Evolutionary conservation across 2,113 vertebrate species (phyloP).

Genomic region (Pseudorasbora parva): DNA sequence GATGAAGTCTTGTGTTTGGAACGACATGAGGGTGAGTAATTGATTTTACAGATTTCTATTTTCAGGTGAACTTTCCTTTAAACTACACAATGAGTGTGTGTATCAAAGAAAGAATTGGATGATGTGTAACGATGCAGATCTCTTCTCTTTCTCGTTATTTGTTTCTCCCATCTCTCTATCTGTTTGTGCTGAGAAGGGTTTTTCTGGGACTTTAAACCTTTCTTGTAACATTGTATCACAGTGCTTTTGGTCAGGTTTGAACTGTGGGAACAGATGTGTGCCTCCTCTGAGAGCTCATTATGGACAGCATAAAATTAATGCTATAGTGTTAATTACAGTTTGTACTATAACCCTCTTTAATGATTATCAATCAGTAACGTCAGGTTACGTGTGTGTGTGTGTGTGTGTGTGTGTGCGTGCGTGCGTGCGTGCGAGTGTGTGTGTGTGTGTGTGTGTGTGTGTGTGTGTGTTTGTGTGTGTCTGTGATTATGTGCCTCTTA

Average conservation of each 20-base stretch:
- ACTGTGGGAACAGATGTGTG: not conserved
- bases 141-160: too few relatives aligned
- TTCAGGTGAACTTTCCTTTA: not conserved
- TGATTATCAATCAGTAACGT: not conserved
- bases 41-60: too few relatives aligned
- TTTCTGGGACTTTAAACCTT: not conserved
- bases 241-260: not conserved
- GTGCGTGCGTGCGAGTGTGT: too few relatives aligned
- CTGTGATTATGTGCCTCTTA: not conserved
- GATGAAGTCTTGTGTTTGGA: too few relatives aligned
- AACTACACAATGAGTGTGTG: not conserved
- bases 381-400: not conserved
- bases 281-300: slow-evolving; percentile 4
- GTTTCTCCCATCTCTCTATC: not conserved
- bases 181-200: not conserved
- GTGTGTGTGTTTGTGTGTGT: too few relatives aligned
- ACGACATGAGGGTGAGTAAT: too few relatives aligned
- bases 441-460: too few relatives aligned
- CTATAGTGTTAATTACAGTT: not conserved
- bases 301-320: not conserved
- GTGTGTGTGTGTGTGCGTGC: too few relatives aligned
- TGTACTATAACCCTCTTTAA: not conserved
- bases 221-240: not conserved
- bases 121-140: too few relatives aligned
- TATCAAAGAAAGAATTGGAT: too few relatives aligned